phyloP scores from a whole-genome alignment of 2,113 vertebrate species.

The Corythoichthys haematopterus region DNA sequence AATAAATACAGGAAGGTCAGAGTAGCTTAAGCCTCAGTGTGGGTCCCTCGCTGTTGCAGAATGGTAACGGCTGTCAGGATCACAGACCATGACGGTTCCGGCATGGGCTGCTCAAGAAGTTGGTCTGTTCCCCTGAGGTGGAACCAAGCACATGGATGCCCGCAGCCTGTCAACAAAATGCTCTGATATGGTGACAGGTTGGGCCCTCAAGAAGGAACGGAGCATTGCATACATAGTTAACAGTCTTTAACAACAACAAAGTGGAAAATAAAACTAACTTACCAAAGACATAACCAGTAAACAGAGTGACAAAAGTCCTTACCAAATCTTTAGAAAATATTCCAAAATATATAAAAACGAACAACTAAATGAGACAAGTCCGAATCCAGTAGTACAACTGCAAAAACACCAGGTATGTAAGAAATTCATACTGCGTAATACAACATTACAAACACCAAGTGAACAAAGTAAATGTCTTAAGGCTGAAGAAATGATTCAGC shows the following conservation, averaged over 20 bases:
- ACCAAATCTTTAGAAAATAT: no score
- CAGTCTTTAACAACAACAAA: neutral
- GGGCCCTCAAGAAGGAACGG: no score
- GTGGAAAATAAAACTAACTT: neutral
- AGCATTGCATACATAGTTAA: no score
- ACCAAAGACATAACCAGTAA: neutral
- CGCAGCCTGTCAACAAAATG: neutral
- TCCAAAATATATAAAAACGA: no score
- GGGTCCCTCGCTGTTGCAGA: neutral
- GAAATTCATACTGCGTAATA: no score
- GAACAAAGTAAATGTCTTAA: no score
- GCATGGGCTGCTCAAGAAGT: neutral
- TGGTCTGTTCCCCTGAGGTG: slow-evolving; percentile 1
- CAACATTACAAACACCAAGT: no score
- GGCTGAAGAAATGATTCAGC: no score
- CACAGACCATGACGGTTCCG: neutral
- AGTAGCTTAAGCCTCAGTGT: neutral
- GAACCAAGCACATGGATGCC: neutral
- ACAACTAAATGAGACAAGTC: no score
- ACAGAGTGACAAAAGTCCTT: neutral
- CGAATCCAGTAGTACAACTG: no score
- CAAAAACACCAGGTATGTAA: no score
- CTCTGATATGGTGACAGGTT: neutral
- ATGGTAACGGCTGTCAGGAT: neutral
- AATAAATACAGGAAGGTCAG: neutral